Base-by-base conservation (phyloP, 2,888 invertebrate genomes). In the Drosophila mulleri region DNA sequence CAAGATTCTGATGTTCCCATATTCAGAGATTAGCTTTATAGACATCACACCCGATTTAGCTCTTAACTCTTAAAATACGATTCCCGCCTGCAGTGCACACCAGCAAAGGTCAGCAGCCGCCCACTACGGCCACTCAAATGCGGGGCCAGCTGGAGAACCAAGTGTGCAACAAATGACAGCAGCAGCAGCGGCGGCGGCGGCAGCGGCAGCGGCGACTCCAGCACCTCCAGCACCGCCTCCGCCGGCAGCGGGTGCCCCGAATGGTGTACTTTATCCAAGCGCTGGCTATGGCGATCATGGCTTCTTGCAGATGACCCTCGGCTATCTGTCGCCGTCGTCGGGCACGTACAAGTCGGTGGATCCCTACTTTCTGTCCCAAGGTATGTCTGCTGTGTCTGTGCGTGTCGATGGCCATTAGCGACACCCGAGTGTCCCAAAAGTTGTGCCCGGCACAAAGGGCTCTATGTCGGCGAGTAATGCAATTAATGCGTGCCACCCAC, bases 321-420 rank as follows among this genome's bases (percentile, higher is more conserved):
- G 96, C 0, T 96, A 96, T 90, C 89, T 96, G 54, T 94, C 95
- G 50, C 94, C 95, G 0, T 92, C 93, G 37, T 91, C 93, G 29
- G 95, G 95, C 1, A 95, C 95, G 1, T 96, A 96, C 83, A 96
- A 96, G 90, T 94, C 94, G 35, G 95, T 96, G 73, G 95, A 96
- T 75, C 96, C 96, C 0, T 96, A 96, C 91, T 96, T 96, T 92
- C 91, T 96, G 56, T 95, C 95, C 42, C 96, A 96, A 94, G 96
- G 96, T 95, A 93, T 75, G 88, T 61, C 14, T n/a, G 8, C 50
- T 20, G 32, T 35, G 11, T n/a, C 26, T n/a, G 18, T 26, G 39
- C 16, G 67, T 74, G 64, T 68, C 69, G 80, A 83, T 69, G 63
- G 71, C 70, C 74, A 90, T 89, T 87, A 88, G 54, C 52, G 63